Conservation (phyloP, 92 coral and sea anemone species). For the Zoanthus gigantus region DNA sequence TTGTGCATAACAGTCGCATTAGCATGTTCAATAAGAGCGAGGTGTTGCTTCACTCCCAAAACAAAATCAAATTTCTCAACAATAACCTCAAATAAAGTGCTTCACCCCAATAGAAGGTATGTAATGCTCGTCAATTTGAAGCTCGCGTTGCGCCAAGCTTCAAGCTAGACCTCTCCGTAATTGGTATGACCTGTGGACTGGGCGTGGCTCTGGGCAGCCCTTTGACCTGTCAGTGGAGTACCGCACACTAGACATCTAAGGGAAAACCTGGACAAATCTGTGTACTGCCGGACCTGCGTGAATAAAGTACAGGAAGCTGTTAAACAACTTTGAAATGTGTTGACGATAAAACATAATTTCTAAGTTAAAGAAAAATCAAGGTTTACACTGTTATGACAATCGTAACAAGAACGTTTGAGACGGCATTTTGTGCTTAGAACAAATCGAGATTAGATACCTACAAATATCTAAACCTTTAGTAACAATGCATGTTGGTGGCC, state of each 20-base stretch:
- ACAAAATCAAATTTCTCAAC: too few relatives aligned
- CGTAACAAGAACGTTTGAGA: too few relatives aligned
- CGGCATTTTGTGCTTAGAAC: too few relatives aligned
- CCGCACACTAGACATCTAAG: slow-evolving; percentile 92
- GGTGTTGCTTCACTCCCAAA: neutral
- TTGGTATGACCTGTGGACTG: slow-evolving; percentile 85
- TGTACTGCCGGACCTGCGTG: slow-evolving; percentile 83
- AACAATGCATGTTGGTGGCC: slow-evolving; percentile 1
- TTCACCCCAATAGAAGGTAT: too few relatives aligned
- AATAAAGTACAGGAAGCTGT: neutral
- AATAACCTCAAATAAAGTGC: too few relatives aligned
- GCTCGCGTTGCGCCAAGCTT: neutral
- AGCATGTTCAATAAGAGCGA: neutral
- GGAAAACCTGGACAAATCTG: slow-evolving; percentile 83
- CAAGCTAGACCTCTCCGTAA: slow-evolving; percentile 86
- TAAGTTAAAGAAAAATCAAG: too few relatives aligned
- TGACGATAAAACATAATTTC: too few relatives aligned
- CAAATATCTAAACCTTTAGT: too few relatives aligned
- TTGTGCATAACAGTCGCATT: neutral
- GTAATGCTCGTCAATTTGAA: too few relatives aligned
- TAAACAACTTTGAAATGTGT: neutral
- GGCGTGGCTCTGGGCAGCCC: slow-evolving; percentile 85
- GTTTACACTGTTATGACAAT: too few relatives aligned
- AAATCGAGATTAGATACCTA: too few relatives aligned
- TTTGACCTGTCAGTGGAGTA: slow-evolving; percentile 82